Evolutionary conservation across 1,140 invertebrate genomes (phyloP), one percentile per base, ranked within the genome.

Genomic region (Plectrocnemia conspersa): DNA sequence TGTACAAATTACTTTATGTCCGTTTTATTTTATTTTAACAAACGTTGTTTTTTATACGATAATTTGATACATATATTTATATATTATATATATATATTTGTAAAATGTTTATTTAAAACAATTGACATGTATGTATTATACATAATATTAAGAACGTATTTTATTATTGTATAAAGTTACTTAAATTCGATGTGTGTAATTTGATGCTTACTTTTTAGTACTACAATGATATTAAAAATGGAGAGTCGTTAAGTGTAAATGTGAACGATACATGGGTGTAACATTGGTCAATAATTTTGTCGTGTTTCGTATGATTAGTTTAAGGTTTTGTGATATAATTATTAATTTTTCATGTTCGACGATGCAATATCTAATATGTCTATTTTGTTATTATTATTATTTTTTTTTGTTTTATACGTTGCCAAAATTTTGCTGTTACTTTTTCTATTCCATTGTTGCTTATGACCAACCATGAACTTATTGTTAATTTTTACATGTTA

Each of bases 151-250:
- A 22, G 33, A 25, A 33, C 48, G 44, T 59, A 59, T 41, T 54
- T 44, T 16, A 50, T 52, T 33, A 10, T 42, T 58, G 58, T 61
- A 61, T 53, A 61, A 54, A 61, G 54, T 56, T 61, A 61, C 58
- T 61, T 61, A 61, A n/a, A 60, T 36, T 61, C 38, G 58, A 61
- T 61, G 58, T 61, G 53, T 61, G 54, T 54, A 61, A 18, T 61
- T 56, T 53, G 49, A 56, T 44, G 58, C 58, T 61, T 60, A 56
- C n/a, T 27, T 52, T 46, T 29, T 56, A 52, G 53, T 55, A 35
- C 46, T 55, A 50, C 32, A 35, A 50, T 38, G 33, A 50, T 50
- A 38, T 50, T 50, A 50, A 50, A n/a, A n/a, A 33, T 50, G 36
- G 25, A 45, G 13, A 18, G 33, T 24, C 19, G 27, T 50, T 38